Evolutionary conservation across 1,140 invertebrate species (phyloP), one percentile per base, ranked within the genome.

Genomic region (Sesamia nonagrioides): DNA sequence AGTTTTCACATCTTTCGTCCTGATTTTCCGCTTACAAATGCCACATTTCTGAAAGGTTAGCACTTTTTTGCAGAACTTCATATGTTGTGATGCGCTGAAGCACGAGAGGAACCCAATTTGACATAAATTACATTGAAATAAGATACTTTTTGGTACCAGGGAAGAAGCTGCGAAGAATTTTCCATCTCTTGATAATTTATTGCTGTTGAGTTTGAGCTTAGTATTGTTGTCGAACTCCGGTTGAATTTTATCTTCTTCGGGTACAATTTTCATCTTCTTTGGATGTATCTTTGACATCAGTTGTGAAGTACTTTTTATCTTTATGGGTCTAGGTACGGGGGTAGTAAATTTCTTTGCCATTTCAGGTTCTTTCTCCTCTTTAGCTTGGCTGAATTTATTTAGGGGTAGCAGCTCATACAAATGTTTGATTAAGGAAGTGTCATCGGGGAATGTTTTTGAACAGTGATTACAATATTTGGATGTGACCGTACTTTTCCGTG

Each of bases 381-480:
- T 69, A 0, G 45, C 17, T 35, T 40, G 21, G 4, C 17, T 13
- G 8, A 68, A 77, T 4, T 75, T 75, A 54, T 56, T 77, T 13
- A 77, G n/a, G 0, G 87, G 82, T 1, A 90, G 9, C 7, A 86
- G 13, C 37, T 88, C 84, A 33, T 91, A 88, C 5, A 87, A 66
- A 72, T 90, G 89, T 54, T 85, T 87, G 0, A 92, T 82, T 1
- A 92, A 56, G 1, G 81, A 69, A 1, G 71, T 81, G 6, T 86
- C 76, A 60, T 85, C 77, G 0, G 82, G 73, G 17, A 88, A 92
- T 1, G 56, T 75, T 6, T 75, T 79, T 15, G 89, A 83, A 35
- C 90, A 91, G 52, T 90, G 88, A 18, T 86, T 85, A 15, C 90
- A 89, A 1, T 77, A 33, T 45, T 74, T 58, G 1, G 69, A 50